phyloP scores from a whole-genome alignment of 2,113 vertebrate genomes.

The Psephotus haematonotus region DNA sequence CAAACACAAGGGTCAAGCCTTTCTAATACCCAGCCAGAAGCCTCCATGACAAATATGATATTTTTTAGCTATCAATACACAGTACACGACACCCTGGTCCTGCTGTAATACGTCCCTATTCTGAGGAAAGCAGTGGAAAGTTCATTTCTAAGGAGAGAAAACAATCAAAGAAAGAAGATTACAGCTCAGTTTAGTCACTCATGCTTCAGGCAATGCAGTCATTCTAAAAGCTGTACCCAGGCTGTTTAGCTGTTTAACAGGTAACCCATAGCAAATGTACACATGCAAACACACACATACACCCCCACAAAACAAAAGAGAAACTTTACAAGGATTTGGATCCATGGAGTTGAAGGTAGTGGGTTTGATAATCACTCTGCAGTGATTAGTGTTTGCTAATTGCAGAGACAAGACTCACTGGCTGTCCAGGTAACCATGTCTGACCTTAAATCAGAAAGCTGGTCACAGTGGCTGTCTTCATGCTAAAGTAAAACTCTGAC shows the following conservation, averaged over 20 bases:
- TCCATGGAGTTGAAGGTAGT: not conserved
- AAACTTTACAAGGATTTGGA: not conserved
- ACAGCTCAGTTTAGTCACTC: not conserved
- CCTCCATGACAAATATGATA: not conserved
- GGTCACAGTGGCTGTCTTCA: fast-evolving
- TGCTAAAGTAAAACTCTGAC: not conserved
- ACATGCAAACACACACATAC: not conserved
- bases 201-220: not conserved
- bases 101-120: not conserved
- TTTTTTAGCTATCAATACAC: not conserved
- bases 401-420: not conserved
- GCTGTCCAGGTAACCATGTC: not conserved
- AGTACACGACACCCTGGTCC: not conserved
- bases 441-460: not conserved
- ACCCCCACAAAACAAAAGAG: not conserved
- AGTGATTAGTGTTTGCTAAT: not conserved
- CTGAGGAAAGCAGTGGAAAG: not conserved
- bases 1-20: not conserved
- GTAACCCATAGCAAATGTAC: not conserved
- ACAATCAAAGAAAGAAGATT: not conserved
- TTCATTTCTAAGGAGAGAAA: not conserved
- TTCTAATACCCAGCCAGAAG: not conserved
- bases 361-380: not conserved
- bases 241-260: not conserved
- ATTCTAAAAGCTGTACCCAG: not conserved